These are phyloP conservation scores for Drosophila willistoni DNA, from an alignment of 1,140 invertebrate genomes.

Conservation along the genomic window DNA sequence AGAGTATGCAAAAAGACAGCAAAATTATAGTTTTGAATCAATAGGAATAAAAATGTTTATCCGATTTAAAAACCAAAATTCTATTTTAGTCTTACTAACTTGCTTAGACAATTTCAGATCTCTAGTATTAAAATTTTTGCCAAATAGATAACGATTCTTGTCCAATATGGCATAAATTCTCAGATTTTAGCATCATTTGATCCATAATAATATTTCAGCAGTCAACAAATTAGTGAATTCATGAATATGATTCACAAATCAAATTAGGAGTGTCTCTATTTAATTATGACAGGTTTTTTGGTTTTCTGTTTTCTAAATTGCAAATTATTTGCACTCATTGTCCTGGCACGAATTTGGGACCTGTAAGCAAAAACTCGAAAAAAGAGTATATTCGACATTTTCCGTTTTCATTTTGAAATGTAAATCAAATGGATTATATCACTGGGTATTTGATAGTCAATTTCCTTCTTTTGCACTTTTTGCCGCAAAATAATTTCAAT, in stretches of 20 bases:
- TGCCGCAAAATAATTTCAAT: constrained; percentile 38
- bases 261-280: background rate
- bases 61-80: no score
- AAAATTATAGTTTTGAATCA: no score
- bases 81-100: no score
- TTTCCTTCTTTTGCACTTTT: background rate
- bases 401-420: no score
- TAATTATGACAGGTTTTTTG: background rate
- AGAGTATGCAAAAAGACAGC: no score
- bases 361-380: background rate
- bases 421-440: background rate
- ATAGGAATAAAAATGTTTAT: no score
- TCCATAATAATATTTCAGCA: no score
- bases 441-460: background rate
- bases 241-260: background rate
- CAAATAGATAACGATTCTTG: no score
- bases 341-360: background rate
- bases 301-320: background rate
- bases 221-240: background rate
- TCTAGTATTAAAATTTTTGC: no score
- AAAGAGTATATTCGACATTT: background rate
- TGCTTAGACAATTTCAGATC: no score
- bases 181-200: no score
- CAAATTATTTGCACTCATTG: constrained; percentile 6
- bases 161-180: no score